Conservation (phyloP, 2,113 vertebrate genomes). For the Alexandromys fortis region DNA sequence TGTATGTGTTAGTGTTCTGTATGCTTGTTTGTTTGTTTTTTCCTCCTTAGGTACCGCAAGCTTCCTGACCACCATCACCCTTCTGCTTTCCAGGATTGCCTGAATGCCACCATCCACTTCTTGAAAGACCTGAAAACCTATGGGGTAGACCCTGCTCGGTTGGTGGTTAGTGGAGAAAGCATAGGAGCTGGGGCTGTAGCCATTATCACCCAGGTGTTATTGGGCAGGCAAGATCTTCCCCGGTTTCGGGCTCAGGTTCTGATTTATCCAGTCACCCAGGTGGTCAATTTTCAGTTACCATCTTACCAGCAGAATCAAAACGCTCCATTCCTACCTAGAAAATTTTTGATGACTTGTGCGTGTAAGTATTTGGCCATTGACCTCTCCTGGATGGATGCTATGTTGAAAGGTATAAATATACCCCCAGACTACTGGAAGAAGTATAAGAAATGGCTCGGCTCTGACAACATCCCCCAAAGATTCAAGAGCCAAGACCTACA, state of each 20-base stretch:
- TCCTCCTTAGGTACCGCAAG: conserved; percentile 71
- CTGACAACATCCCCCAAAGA: conserved; percentile 70
- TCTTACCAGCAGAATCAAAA: not conserved
- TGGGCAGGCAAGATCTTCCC: conserved; percentile 83
- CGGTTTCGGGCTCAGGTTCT: conserved; percentile 88
- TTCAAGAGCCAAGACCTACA: conserved; percentile 79
- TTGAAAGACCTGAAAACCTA: conserved; percentile 87
- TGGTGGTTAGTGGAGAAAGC: not conserved
- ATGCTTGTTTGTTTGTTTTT: not conserved
- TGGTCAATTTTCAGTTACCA: not conserved
- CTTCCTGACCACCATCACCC: conserved; percentile 87
- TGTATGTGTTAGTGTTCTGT: accelerated
- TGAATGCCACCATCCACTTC: conserved; percentile 86
- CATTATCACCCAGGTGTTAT: conserved; percentile 85
- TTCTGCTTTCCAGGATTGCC: conserved; percentile 85
- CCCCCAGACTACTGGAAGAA: conserved; percentile 81
- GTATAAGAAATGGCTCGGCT: conserved; percentile 78
- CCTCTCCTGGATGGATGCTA: not conserved
- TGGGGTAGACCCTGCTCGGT: conserved; percentile 50
- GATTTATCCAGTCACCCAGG: not conserved
- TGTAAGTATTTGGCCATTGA: conserved; percentile 84
- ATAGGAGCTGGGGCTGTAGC: not conserved
- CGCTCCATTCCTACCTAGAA: not conserved
- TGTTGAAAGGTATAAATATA: conserved; percentile 81
- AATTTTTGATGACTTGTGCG: conserved; percentile 62